These are phyloP conservation scores for Aphelenchoides fujianensis DNA, from an alignment of 1,140 invertebrate species.

Conservation along the genomic window DNA sequence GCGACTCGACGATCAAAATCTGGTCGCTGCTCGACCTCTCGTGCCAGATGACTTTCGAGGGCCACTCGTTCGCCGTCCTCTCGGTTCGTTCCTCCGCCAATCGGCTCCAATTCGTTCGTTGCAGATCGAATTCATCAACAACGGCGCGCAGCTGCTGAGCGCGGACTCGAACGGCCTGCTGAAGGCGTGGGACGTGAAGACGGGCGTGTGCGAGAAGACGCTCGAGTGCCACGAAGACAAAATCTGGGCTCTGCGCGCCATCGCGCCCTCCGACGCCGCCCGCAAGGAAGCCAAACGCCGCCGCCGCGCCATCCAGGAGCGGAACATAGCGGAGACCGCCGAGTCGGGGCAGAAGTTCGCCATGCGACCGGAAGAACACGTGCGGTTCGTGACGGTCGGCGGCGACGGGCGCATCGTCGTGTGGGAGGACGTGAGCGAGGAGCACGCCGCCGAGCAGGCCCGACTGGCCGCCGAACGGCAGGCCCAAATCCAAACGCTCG, in stretches of 20 bases:
- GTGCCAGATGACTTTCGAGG: constrained; percentile 85
- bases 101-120: too few species aligned
- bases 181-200: constrained; percentile 52
- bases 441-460: constrained; percentile 35
- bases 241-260: constrained; percentile 42
- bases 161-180: constrained; percentile 53
- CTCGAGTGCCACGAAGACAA: constrained; percentile 58
- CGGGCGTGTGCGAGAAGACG: constrained; percentile 52
- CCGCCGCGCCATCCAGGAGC: not conserved
- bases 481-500: constrained; percentile 52
- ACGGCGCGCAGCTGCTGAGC: constrained; percentile 50
- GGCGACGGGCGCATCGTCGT: constrained; percentile 52
- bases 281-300: not conserved
- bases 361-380: constrained; percentile 25
- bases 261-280: constrained; percentile 19
- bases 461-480: constrained; percentile 43
- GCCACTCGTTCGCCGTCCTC: constrained; percentile 86
- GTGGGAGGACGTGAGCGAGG: constrained; percentile 57
- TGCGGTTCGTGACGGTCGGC: constrained; percentile 50
- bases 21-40: constrained; percentile 83
- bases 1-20: constrained; percentile 88
- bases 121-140: constrained; percentile 45
- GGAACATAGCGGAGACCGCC: not conserved
- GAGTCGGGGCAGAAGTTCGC: constrained; percentile 20
- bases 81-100: constrained; percentile 61